These are phyloP conservation scores for Gryllus longicercus DNA, from an alignment of 2,888 invertebrate species.

Conservation along the genomic window DNA sequence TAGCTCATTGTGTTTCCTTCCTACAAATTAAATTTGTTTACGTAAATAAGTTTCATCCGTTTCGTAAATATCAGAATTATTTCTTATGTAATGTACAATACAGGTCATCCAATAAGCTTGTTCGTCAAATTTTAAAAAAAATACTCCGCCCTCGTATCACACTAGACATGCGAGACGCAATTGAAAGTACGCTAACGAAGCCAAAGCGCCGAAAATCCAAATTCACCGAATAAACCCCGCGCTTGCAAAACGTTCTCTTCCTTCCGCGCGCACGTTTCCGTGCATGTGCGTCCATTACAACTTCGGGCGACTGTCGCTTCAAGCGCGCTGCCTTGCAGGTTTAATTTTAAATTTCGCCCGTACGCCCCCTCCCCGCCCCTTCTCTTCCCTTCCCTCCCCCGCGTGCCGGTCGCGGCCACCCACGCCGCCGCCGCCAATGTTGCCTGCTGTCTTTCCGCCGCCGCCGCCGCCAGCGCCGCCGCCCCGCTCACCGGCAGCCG, in stretches of 20 bases:
- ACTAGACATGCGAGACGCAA: too few relatives aligned
- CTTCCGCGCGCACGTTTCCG: not conserved
- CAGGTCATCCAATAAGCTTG: too few relatives aligned
- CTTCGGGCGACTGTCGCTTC: not conserved
- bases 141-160: too few relatives aligned
- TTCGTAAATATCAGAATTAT: too few relatives aligned
- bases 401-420: not conserved
- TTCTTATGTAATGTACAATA: too few relatives aligned
- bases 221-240: not conserved
- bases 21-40: too few relatives aligned
- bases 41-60: too few relatives aligned
- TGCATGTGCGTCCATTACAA: constrained; percentile 5
- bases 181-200: too few relatives aligned
- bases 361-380: not conserved
- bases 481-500: not conserved
- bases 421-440: not conserved
- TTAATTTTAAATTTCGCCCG: constrained; percentile 3
- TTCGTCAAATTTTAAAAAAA: too few relatives aligned
- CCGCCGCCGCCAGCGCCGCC: not conserved
- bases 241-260: not conserved
- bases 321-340: not conserved
- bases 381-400: not conserved
- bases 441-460: not conserved
- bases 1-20: too few relatives aligned
- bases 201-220: not conserved